Percentiles rank a stretch among this genome's conserved stretches.
phyloP scores from a whole-genome alignment of 2,888 invertebrate species.

The Diaprepes abbreviatus region DNA sequence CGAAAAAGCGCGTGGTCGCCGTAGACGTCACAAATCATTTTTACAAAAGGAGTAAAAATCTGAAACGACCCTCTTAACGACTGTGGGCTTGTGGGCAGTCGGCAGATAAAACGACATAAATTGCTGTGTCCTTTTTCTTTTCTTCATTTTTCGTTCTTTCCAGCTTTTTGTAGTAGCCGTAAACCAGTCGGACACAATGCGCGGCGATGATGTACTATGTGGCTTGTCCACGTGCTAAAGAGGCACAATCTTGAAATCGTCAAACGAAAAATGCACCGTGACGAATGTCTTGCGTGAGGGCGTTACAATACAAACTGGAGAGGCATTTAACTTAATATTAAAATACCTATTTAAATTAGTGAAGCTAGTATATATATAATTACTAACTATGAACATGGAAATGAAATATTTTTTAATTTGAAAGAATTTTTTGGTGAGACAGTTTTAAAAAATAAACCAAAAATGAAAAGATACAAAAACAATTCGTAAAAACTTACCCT shows the following conservation, averaged over 20 bases:
- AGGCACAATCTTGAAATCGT: not conserved
- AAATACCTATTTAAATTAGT: too few relatives aligned
- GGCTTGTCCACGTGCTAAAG: constrained; percentile 12
- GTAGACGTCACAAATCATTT: constrained; percentile 1
- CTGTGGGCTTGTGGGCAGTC: constrained; percentile 13
- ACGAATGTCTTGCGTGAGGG: not conserved
- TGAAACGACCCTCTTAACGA: constrained; percentile 9
- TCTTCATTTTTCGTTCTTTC: not conserved
- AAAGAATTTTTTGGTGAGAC: too few relatives aligned
- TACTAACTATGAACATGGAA: too few relatives aligned
- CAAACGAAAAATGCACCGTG: not conserved
- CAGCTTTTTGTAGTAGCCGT: constrained; percentile 10
- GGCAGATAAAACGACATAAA: constrained; percentile 7
- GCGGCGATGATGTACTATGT: not conserved
- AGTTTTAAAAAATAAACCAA: too few relatives aligned
- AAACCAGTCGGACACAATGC: constrained; percentile 5
- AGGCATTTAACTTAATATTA: too few relatives aligned
- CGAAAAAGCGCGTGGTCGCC: constrained; percentile 2
- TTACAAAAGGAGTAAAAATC: not conserved
- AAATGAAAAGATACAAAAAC: too few relatives aligned
- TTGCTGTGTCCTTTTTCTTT: not conserved
- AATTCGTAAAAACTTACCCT: too few relatives aligned
- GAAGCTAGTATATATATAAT: too few relatives aligned
- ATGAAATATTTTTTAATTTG: too few relatives aligned
- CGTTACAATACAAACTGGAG: too few relatives aligned